Evolutionary conservation across 1,140 invertebrate species (phyloP).

Genomic region (Brachionus koreanus): DNA sequence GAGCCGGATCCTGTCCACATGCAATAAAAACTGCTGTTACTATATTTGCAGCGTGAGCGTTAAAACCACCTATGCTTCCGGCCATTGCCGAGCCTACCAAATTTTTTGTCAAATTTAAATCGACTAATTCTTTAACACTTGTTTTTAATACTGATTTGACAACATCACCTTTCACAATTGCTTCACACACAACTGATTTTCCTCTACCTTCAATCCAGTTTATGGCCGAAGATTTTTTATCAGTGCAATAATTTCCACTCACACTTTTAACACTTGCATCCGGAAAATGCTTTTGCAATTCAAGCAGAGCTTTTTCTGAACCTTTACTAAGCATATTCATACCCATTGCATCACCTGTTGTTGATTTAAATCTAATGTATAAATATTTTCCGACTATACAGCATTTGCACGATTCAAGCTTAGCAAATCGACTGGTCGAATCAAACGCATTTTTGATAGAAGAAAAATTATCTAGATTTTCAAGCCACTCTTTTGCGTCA

Average conservation of each 20-base stretch:
- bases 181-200: conserved; percentile 91
- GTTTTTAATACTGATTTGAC: conserved; percentile 76
- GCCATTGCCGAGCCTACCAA: conserved; percentile 88
- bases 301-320: conserved; percentile 69
- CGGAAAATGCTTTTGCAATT: conserved; percentile 65
- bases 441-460: conserved; percentile 82
- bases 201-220: conserved; percentile 98
- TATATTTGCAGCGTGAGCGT: conserved; percentile 97
- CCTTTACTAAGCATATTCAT: conserved; percentile 99
- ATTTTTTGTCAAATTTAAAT: conserved; percentile 90
- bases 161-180: conserved; percentile 72
- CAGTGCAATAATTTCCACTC: conserved; percentile 94
- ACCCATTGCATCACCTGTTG: conserved; percentile 98
- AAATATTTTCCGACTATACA: conserved; percentile 78
- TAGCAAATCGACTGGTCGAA: conserved; percentile 64
- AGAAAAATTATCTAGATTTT: conserved; percentile 72
- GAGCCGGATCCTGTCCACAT: conserved; percentile 96
- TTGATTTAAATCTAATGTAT: conserved; percentile 86
- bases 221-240: conserved; percentile 93
- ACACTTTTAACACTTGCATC: conserved; percentile 56
- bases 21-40: conserved; percentile 96
- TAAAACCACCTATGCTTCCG: conserved; percentile 84
- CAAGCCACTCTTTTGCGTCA: conserved; percentile 61
- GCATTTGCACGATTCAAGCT: conserved; percentile 41
- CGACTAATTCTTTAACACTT: conserved; percentile 73